Base-by-base conservation (phyloP, 1,140 invertebrate species). In the Nasonia vitripennis region DNA sequence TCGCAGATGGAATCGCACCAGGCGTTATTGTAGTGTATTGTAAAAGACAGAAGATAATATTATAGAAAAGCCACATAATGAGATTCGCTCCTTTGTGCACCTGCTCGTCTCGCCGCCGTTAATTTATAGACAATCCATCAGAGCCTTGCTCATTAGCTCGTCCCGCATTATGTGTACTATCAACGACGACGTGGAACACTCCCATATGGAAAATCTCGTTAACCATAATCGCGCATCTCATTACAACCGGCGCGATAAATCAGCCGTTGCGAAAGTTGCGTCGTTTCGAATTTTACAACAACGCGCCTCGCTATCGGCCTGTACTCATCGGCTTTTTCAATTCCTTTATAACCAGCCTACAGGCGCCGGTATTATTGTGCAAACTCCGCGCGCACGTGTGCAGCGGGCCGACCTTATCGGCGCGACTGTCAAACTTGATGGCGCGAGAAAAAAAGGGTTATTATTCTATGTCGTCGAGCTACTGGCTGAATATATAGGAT, bases 361-460 rank as follows among this genome's bases (percentile, higher is more conserved):
- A 37, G 34, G 34, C 34, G 34, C 34, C 34, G 34, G 37, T 27
- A 27, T 27, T 27, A 27, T 73, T 82, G 48, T 71, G 81, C 81
- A 75, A 82, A 34, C 20, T 17, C 48, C 51, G 17, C 70, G 31
- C 70, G 41, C 23, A 45, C 41, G 41, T 45, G 41, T 9, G 41
- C 41, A 9, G 41, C 27, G 27, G 27, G 27, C 27, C 27, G 41
- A 31, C 10, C 23, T 34, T 31, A 82, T 51, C 37, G 37, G 12
- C n/a, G 71, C 81, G 62, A 62, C 70, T 82, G 48, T 74, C 81
- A 34, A 82, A 62, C 27, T 41, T 48, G n/a, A 41, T 45, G 48
- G 31, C 11, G 4, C 48, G 48, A 10, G 48, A 55, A 45, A 82
- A 82, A 48, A 55, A 75, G 12, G 48, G 0, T 75, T 74, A 75